Evolutionary conservation across 2,113 vertebrate species (phyloP), one percentile per base, ranked within the genome.

Genomic region (Festucalex cinctus): DNA sequence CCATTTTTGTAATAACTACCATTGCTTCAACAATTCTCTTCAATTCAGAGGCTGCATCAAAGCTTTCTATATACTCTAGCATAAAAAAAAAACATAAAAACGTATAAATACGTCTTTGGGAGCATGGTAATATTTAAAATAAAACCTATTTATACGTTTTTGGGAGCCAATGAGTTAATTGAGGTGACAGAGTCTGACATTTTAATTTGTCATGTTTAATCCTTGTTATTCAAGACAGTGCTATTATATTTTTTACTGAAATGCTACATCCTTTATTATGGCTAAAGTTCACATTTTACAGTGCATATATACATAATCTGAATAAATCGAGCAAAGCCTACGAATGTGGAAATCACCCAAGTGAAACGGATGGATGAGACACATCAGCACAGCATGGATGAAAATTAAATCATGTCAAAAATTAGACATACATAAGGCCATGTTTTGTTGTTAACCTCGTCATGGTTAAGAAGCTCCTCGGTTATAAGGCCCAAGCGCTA

Each of bases 301-400:
- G 6, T 28, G 26, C 54, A n/a, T 48, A 74, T 46, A 60, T 19
- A 44, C 10, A 14, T 39, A 3, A 73, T 73, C 73, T 66, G n/a
- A 66, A 58, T 71, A 48, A 68, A 26, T 20, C 19, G 9, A 43
- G 54, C 26, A 24, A 16, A 71, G 64, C 13, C 65, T 10, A 63
- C 58, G 26, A 17, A 32, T 32, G 54, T 14, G 13, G 14, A 57
- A 57, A 57, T 6, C 54, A 19, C 24, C 32, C 26, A 32, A 57
- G 54, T 32, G 24, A 57, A 57, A 57, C 26, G 32, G 54, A 57
- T 57, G 5, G 54, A 57, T 35, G 46, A 73, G 41, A 66, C 63
- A 69, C 65, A n/a, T n/a, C 71, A 67, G 66, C 22, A 59, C 19
- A 60, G 26, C 9, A 10, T 9, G 19, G n/a, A 49, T 9, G 2